Evolutionary conservation across 2,797 vertebrate genomes (phyloP), one percentile per base, ranked within the genome.

Genomic region (Pogoniulus pusillus): DNA sequence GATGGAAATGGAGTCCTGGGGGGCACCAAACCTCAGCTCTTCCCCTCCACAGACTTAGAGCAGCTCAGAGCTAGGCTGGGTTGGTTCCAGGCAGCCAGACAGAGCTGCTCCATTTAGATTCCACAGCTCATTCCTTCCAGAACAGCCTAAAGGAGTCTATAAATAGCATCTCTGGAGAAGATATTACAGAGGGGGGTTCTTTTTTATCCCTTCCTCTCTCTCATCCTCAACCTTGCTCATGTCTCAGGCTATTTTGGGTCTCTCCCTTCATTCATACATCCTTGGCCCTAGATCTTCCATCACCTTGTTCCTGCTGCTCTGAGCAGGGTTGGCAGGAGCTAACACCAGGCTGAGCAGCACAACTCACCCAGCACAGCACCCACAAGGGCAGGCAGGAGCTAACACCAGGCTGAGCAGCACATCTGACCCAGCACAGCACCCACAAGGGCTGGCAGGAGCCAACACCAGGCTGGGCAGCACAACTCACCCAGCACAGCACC

Each of bases 181-280:
- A 79, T 90, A 92, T 95, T 94, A 94, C 60, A 13, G 65, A 62
- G 85, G 85, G 79, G 77, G 15, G 43, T 10, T 29, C 22, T 49
- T 35, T 37, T 63, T 73, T 37, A 43, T 78, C 82, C 74, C n/a
- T 57, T 37, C 59, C 65, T 35, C 49, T 82, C 75, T 77, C 37
- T 58, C 4, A 0, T 75, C 32, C 66, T 76, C 85, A 87, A 59
- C 74, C 72, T 66, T 92, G 86, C 83, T 96, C 80, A 57, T 62
- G 62, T 88, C 81, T 91, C 87, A 79, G 73, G 74, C 92, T 94
- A 95, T 94, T 95, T 90, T 88, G 58, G 58, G 65, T 51, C 87
- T 51, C 87, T n/a, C 71, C 37, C 80, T 86, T 85, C 74, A 37
- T 58, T 83, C 72, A 41, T 20, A 86, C 0, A 62, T 90, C 93